A percentile compares a stretch with the other conserved stretches of the same genome.
Evolutionary conservation across 2,888 invertebrate species (phyloP).

Genomic region (Eupithecia vulgata): DNA sequence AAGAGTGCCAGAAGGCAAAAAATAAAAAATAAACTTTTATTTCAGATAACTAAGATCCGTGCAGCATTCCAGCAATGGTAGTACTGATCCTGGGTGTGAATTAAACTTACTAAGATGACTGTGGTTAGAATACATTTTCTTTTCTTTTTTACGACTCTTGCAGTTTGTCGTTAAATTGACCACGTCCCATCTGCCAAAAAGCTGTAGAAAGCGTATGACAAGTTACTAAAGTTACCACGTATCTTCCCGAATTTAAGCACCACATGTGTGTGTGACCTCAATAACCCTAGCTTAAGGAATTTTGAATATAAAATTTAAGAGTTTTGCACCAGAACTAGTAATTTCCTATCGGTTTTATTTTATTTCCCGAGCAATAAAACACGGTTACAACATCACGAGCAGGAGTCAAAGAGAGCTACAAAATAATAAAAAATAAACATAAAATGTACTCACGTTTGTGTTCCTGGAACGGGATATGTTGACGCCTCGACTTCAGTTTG

Average conservation of each 20-base stretch:
- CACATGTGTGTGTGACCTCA: neutral
- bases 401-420: constrained; percentile 53
- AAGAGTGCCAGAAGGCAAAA: neutral
- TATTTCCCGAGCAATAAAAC: constrained; percentile 33
- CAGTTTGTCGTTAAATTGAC: neutral
- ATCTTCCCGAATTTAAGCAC: neutral
- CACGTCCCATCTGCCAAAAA: neutral
- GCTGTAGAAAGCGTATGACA: neutral
- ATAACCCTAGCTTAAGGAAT: neutral
- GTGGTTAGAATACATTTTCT: too few relatives aligned
- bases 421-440: constrained; percentile 54
- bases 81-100: neutral
- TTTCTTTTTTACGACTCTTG: neutral
- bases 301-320: neutral
- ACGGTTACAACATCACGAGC: constrained; percentile 42
- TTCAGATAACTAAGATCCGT: too few relatives aligned
- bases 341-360: constrained; percentile 5
- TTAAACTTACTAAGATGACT: neutral
- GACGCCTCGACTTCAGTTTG: neutral
- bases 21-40: too few relatives aligned
- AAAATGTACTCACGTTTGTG: neutral
- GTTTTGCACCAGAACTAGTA: constrained; percentile 14
- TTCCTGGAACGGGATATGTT: neutral
- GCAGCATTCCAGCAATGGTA: too few relatives aligned
- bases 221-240: neutral